Evolutionary conservation across 2,113 vertebrate genomes (phyloP).

Genomic region (Eurypyga helias): DNA sequence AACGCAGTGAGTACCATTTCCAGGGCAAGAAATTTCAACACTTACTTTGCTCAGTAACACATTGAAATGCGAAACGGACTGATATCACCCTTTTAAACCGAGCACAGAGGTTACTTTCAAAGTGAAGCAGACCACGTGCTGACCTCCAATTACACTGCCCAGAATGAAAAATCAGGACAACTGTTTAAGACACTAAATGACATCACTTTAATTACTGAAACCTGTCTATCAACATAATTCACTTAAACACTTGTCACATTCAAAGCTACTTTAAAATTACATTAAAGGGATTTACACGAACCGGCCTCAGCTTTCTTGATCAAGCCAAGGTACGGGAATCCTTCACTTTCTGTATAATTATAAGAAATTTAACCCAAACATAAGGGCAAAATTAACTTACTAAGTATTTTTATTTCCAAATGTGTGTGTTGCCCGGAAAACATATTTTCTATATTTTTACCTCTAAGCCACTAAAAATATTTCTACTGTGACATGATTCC

Average conservation of each 20-base stretch:
- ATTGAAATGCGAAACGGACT: background rate
- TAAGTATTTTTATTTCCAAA: background rate
- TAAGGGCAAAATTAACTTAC: background rate
- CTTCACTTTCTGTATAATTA: constrained; percentile 2
- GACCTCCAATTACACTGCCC: constrained; percentile 36
- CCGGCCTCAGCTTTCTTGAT: background rate
- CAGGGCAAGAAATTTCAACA: background rate
- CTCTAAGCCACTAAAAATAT: constrained; percentile 6
- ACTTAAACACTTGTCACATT: constrained; percentile 48
- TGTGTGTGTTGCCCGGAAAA: background rate
- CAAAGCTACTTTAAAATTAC: constrained; percentile 57
- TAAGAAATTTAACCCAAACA: background rate
- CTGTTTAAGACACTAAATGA: constrained; percentile 35
- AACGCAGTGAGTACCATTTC: background rate
- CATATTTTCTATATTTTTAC: background rate
- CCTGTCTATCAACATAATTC: constrained; percentile 51
- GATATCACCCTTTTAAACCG: constrained; percentile 5
- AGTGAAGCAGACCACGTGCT: background rate
- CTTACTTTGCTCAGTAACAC: background rate
- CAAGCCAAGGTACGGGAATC: background rate
- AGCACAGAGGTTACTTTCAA: constrained; percentile 42
- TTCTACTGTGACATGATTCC: background rate
- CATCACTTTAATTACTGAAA: constrained; percentile 59
- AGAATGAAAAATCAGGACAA: constrained; percentile 36
- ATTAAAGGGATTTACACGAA: background rate